Evolutionary conservation across 1,140 invertebrate genomes (phyloP).

Genomic region (Odontomachus brunneus): DNA sequence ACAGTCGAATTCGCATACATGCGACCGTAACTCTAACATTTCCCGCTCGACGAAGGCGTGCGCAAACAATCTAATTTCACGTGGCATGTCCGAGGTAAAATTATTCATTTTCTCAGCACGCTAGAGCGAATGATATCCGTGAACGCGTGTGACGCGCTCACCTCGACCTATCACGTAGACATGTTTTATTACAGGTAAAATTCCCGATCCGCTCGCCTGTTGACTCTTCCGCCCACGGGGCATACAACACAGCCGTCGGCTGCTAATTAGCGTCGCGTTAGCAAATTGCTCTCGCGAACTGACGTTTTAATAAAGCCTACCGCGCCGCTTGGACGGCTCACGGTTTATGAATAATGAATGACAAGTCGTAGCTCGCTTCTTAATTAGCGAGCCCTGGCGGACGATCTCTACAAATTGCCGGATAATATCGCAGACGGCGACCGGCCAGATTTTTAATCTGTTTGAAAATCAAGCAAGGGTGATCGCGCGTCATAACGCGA

Average conservation of each 20-base stretch:
- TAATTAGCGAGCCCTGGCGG: slow-evolving; percentile 9
- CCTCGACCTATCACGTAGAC: not conserved
- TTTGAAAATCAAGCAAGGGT: not conserved
- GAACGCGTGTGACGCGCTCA: not conserved
- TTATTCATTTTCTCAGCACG: slow-evolving; percentile 4
- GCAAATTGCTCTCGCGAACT: not conserved
- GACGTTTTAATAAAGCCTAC: slow-evolving; percentile 42
- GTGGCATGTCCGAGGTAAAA: not conserved
- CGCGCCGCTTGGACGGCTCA: not conserved
- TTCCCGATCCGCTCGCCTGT: not conserved
- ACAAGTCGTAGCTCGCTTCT: slow-evolving; percentile 17
- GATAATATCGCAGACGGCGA: not conserved
- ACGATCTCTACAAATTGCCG: slow-evolving; percentile 19
- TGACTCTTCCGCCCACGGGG: not conserved
- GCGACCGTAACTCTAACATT: not conserved
- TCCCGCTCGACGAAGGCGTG: no score
- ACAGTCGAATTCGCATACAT: no score
- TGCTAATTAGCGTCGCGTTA: slow-evolving; percentile 24
- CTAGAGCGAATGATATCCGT: not conserved
- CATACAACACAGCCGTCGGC: not conserved
- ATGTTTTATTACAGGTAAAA: not conserved
- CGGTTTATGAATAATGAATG: slow-evolving; percentile 49
- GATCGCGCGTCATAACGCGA: not conserved
- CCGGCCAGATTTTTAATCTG: not conserved
- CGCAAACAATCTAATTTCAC: not conserved